Evolutionary conservation across 2,888 invertebrate species (phyloP).

Genomic region (Julus scanicus): DNA sequence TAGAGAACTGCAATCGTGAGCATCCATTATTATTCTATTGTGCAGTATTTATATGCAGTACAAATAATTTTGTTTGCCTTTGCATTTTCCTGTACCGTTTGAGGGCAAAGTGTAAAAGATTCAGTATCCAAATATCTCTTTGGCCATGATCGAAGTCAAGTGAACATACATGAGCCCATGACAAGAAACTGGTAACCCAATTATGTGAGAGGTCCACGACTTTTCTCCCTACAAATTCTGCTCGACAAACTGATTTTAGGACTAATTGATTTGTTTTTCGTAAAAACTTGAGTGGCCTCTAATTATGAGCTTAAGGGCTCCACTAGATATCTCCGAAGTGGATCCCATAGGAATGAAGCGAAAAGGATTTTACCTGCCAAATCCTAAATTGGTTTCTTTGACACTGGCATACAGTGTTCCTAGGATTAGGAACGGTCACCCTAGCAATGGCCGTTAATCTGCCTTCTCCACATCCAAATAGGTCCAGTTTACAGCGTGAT

Average conservation of each 20-base stretch:
- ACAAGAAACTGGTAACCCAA: background rate
- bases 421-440: background rate
- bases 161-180: too few species aligned
- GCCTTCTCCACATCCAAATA: background rate
- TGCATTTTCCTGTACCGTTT: too few species aligned
- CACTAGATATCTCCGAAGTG: background rate
- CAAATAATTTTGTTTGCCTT: too few species aligned
- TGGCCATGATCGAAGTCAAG: too few species aligned
- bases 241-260: background rate
- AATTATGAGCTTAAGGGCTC: conserved; percentile 23
- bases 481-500: background rate
- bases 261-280: conserved; percentile 9
- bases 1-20: too few species aligned
- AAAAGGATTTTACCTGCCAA: background rate
- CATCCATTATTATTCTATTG: too few species aligned
- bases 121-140: too few species aligned
- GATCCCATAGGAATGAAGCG: background rate
- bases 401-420: background rate
- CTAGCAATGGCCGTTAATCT: conserved; percentile 8
- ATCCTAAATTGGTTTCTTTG: conserved; percentile 22
- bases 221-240: background rate
- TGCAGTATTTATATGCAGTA: too few species aligned
- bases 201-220: background rate
- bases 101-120: too few species aligned
- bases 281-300: background rate